Conservation (phyloP, 2,888 invertebrate genomes). For the Bimastos eiseni region DNA sequence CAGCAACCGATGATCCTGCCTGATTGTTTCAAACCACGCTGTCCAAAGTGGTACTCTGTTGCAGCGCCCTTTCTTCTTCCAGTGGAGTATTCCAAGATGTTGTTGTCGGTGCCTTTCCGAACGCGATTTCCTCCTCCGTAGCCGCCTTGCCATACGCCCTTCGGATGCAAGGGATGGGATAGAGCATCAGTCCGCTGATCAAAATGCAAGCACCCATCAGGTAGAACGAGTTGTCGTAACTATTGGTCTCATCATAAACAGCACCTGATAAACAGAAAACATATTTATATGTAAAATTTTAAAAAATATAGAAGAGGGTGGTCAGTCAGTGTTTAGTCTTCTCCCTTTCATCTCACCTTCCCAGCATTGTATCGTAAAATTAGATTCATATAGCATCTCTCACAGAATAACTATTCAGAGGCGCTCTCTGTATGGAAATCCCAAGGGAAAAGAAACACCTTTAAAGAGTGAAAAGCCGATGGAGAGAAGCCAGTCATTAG, state of each 20-base stretch:
- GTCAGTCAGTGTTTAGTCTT: no score
- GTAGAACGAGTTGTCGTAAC: constrained; percentile 87
- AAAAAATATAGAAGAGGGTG: neutral
- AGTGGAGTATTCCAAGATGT: neutral
- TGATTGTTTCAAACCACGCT: neutral
- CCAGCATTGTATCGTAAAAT: no score
- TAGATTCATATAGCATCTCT: no score
- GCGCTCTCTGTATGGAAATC: no score
- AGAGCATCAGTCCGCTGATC: constrained; percentile 84
- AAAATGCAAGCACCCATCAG: constrained; percentile 84
- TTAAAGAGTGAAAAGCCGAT: no score
- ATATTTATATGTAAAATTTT: no score
- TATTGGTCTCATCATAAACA: constrained; percentile 76
- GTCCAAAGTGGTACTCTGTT: neutral
- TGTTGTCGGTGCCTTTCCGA: constrained; percentile 10
- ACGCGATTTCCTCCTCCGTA: neutral
- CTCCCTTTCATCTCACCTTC: no score
- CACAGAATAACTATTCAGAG: no score
- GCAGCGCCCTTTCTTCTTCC: neutral
- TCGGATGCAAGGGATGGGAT: constrained; percentile 66
- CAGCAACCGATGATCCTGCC: neutral
- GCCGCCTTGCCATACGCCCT: neutral
- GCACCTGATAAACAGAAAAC: constrained; percentile 69
- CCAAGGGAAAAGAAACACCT: no score
- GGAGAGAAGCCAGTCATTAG: no score